A percentile compares a stretch with the other conserved stretches of the same genome.
phyloP scores from a whole-genome alignment of 2,797 vertebrate genomes.

The Meriones psammophilus region DNA sequence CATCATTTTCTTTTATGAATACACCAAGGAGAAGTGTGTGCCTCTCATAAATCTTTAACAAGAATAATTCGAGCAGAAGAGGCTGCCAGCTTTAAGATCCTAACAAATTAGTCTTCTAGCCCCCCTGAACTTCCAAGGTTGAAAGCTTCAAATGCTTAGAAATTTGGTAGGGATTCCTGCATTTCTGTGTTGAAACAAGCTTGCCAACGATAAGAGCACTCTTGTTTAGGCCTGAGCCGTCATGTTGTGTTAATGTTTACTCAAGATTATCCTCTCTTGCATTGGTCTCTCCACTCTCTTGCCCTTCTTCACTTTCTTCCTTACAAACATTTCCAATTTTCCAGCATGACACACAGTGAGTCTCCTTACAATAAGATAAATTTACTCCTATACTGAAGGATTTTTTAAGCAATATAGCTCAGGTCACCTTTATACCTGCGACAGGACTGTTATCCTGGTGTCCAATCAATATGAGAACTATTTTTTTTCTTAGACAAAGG shows the following conservation, averaged over 20 bases:
- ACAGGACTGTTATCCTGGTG: neutral
- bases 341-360: neutral
- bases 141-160: constrained; percentile 74
- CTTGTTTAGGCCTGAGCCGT: neutral
- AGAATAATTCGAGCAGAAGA: constrained; percentile 75
- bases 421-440: neutral
- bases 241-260: neutral
- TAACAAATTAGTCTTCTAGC: constrained; percentile 80
- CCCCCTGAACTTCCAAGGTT: constrained; percentile 68
- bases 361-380: neutral
- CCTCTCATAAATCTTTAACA: constrained; percentile 71
- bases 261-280: neutral
- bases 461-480: neutral
- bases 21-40: constrained; percentile 70
- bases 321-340: neutral
- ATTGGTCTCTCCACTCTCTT: neutral
- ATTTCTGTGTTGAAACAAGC: constrained; percentile 64
- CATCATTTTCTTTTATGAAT: constrained; percentile 73
- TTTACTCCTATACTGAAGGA: neutral
- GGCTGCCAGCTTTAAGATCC: constrained; percentile 81
- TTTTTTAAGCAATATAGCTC: neutral
- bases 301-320: neutral
- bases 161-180: constrained; percentile 47
- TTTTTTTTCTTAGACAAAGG: neutral
- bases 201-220: constrained; percentile 53